Evolutionary conservation across 1,140 invertebrate genomes (phyloP).

Genomic region (Drosophila pachea): DNA sequence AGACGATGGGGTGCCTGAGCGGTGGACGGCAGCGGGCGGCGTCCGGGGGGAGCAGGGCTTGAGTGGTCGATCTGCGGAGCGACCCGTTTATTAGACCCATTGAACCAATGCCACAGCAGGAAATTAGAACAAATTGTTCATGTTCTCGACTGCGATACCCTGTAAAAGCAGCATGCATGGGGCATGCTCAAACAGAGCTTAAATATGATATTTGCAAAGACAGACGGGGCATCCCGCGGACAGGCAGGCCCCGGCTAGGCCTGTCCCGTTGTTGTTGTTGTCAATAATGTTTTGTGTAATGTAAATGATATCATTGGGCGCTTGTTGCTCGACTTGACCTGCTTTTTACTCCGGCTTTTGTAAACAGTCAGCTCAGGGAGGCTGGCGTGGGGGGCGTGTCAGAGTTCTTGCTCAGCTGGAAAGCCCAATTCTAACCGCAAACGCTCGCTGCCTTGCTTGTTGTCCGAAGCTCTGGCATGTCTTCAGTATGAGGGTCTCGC

Average conservation of each 20-base stretch:
- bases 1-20: conserved; percentile 33
- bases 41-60: no score
- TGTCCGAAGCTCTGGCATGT: conserved; percentile 25
- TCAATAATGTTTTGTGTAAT: conserved; percentile 24
- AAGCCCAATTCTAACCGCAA: conserved; percentile 56
- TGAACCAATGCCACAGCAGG: conserved; percentile 24
- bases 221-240: background rate
- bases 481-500: conserved; percentile 21
- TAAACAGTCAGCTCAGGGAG: conserved; percentile 5
- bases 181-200: no score
- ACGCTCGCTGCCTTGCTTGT: conserved; percentile 9
- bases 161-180: background rate
- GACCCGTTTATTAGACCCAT: conserved; percentile 44
- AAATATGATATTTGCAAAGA: no score
- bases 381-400: background rate
- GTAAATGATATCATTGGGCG: conserved; percentile 33
- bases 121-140: conserved; percentile 75
- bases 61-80: conserved; percentile 31
- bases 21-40: no score
- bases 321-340: conserved; percentile 43
- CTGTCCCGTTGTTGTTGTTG: conserved; percentile 5
- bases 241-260: background rate
- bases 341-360: conserved; percentile 20
- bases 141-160: conserved; percentile 4
- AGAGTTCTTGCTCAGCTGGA: conserved; percentile 27